Base-by-base conservation (phyloP, 2,888 invertebrate genomes). In the Scelioninae gen. 1 region DNA sequence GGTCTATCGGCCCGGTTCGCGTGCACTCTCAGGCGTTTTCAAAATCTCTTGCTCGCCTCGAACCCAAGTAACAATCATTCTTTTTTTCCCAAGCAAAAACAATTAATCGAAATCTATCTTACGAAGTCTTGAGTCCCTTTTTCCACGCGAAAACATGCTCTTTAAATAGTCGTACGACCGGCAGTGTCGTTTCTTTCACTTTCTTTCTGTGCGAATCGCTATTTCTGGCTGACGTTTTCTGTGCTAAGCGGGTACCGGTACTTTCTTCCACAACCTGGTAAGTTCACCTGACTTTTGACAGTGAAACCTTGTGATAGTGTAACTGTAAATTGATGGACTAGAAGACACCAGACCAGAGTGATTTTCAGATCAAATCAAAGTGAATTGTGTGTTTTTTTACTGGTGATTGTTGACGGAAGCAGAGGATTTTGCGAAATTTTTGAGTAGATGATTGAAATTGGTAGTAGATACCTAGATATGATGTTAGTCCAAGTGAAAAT, bases 1-100 rank as follows among this genome's bases (percentile, higher is more conserved):
- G 91, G 88, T 90, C 92, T 93, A 93, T 91, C 92, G 94, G 93
- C 91, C 94, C 94, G 94, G 94, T 93, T 93, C 93, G 91, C 93
- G 93, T 93, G 93, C 93, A 92, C 93, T 92, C 93, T 93, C 92
- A 93, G 92, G 92, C 92, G 91, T 91, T 91, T 88, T 88, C 86
- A 86, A 88, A 78, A 51, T 49, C 62, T 69, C 78, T 78, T 83
- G 84, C 85, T 84, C 89, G 88, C 90, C 88, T 89, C 88, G 89
- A 84, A 85, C 78, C 77, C 63, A 72, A 23, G 23, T 23, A n/a
- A 13, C 56, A 43, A 0, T 43, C 10, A 38, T 38, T 38, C 10
- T 9, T 45, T 45, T 45, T 15, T 45, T 45, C 9, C 6, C 45
- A 6, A 45, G 10, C 23, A 0, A 9, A 49, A 16, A 13, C 4